These are phyloP conservation scores for Cerceris ruficornis DNA, from an alignment of 2,888 invertebrate genomes.

Conservation along the genomic window DNA sequence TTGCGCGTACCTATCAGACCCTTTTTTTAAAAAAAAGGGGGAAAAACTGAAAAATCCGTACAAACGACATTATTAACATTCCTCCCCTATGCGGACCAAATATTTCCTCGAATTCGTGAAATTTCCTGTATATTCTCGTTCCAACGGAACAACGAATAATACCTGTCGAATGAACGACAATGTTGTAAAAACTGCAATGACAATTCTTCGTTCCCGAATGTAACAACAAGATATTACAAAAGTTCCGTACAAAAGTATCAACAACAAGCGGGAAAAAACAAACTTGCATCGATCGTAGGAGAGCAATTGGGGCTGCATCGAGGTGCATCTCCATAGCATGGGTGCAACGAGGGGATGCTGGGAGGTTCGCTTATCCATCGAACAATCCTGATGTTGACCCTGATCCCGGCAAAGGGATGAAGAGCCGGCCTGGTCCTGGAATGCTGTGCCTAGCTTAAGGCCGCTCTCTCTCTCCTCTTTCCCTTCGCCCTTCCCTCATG, in stretches of 20 bases:
- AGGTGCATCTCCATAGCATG: constrained; percentile 18
- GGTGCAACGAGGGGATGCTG: constrained; percentile 42
- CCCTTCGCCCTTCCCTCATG: constrained; percentile 15
- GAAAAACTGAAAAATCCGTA: not conserved
- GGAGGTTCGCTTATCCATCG: constrained; percentile 45
- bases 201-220: not conserved
- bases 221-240: not conserved
- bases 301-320: constrained; percentile 59
- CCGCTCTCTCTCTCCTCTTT: constrained; percentile 20
- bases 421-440: constrained; percentile 68
- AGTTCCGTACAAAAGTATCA: not conserved
- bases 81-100: not conserved
- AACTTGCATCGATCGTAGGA: not conserved
- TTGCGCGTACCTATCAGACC: not conserved
- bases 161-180: too few species aligned
- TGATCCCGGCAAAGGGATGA: constrained; percentile 67
- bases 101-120: not conserved
- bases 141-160: too few species aligned
- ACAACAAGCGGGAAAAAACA: too few species aligned
- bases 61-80: not conserved
- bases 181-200: not conserved
- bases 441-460: constrained; percentile 68
- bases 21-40: not conserved
- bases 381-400: constrained; percentile 57
- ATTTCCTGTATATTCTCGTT: not conserved